phyloP scores from a whole-genome alignment of 2,888 invertebrate species.

The Gymnoscelis rufifasciata region DNA sequence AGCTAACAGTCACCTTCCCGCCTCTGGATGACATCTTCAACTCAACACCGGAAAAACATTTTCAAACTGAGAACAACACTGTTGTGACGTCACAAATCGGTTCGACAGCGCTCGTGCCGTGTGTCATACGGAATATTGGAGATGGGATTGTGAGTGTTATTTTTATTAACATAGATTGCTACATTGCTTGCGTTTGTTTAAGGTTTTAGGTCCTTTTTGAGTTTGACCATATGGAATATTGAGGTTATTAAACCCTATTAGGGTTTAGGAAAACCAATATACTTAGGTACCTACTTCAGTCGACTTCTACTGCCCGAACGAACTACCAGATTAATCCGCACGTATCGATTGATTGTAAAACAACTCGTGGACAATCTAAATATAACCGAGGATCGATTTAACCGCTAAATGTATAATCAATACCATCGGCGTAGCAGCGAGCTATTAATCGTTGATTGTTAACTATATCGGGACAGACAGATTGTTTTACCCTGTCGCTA shows the following conservation, averaged over 20 bases:
- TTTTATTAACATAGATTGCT: not conserved
- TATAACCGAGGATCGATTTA: no score
- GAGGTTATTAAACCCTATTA: not conserved
- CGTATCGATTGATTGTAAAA: no score
- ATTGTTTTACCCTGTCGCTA: no score
- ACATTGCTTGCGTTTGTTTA: not conserved
- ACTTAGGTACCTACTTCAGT: no score
- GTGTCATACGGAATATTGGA: conserved; percentile 90
- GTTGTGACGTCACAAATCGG: conserved; percentile 90
- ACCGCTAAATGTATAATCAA: no score
- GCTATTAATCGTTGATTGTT: no score
- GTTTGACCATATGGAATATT: not conserved
- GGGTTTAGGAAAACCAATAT: no score
- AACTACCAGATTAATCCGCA: no score
- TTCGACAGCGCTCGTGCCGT: conserved; percentile 89
- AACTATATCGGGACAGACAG: no score
- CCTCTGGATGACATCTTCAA: conserved; percentile 68
- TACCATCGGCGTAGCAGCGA: no score
- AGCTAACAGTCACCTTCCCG: conserved; percentile 67
- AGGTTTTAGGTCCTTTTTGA: not conserved
- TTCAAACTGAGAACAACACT: conserved; percentile 90
- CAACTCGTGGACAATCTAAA: no score
- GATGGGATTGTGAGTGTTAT: conserved; percentile 88
- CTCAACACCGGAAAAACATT: conserved; percentile 83
- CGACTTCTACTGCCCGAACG: no score